Base-by-base conservation (phyloP, 2,797 vertebrate genomes). In the Clarias pachynema region DNA sequence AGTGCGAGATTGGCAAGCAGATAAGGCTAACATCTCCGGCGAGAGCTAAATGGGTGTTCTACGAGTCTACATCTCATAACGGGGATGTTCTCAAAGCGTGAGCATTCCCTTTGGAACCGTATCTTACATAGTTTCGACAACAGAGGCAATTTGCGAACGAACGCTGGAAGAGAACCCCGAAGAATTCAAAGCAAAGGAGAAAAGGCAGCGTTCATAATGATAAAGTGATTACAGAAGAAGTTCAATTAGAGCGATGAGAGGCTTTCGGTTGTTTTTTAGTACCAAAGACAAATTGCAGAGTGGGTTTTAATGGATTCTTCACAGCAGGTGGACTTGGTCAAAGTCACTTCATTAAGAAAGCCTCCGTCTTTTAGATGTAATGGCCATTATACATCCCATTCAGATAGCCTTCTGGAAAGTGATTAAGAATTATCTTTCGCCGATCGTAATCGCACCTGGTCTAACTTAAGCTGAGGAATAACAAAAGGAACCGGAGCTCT, bases 401-500 rank as follows among this genome's bases (percentile, higher is more conserved):
- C 94, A 93, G 92, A 94, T 93, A 92, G 93, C 93, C 93, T 90
- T 91, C 68, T 73, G 73, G 86, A 59, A 87, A 40, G 93, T 94
- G 94, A 95, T 95, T 95, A 95, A 95, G 93, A 95, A 95, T 95
- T 94, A 95, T 95, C 94, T 94, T 93, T 91, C 91, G 89, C 92
- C 85, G 94, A 96, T 96, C 91, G 83, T 91, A 94, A 95, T 95
- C 95, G 88, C 91, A 92, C 94, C 94, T 95, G 93, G 93, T 95
- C 94, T 91, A 95, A 94, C 93, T 95, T 95, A 94, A 95, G 93
- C 93, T 92, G 91, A 92, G 92, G 91, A 94, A 93, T 94, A 93
- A 95, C 94, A 95, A 95, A 95, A 93, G 94, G 92, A 92, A 93
- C 79, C 85, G 94, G 91, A 94, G 93, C 90, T 91, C 89, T 63